phyloP scores from a whole-genome alignment of 2,888 invertebrate species.

The Caenorhabditis imperialis region DNA sequence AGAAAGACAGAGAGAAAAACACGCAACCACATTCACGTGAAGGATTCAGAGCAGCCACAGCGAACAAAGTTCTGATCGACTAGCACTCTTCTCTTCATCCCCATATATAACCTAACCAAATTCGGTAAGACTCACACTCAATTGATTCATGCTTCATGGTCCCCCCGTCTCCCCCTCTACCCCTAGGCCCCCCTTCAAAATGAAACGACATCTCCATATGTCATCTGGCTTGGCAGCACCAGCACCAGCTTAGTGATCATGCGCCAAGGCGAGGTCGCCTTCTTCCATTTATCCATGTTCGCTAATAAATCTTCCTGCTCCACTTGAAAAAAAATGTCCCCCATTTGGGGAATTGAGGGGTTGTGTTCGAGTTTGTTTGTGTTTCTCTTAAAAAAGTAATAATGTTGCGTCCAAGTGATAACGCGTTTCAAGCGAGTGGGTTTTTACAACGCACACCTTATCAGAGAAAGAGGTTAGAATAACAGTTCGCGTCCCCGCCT shows the following conservation, averaged over 20 bases:
- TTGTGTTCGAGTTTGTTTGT: neutral
- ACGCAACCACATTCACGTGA: constrained; percentile 25
- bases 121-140: constrained; percentile 41
- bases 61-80: constrained; percentile 33
- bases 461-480: constrained; percentile 37
- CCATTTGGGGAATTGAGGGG: too few species aligned
- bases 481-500: constrained; percentile 31
- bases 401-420: constrained; percentile 12
- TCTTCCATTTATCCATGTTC: constrained; percentile 5
- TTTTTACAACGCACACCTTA: constrained; percentile 26
- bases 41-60: constrained; percentile 33
- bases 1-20: constrained; percentile 10
- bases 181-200: too few species aligned
- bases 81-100: constrained; percentile 10
- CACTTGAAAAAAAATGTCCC: too few species aligned
- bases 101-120: constrained; percentile 8
- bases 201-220: constrained; percentile 35
- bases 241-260: constrained; percentile 39
- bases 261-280: constrained; percentile 31
- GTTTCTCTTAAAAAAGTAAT: constrained; percentile 1
- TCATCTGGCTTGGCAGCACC: constrained; percentile 27
- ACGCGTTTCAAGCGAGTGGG: neutral
- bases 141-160: constrained; percentile 34
- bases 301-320: neutral
- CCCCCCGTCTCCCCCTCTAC: too few species aligned